These are phyloP conservation scores for Chloroceryle aenea DNA, from an alignment of 2,113 vertebrate species.

Conservation along the genomic window DNA sequence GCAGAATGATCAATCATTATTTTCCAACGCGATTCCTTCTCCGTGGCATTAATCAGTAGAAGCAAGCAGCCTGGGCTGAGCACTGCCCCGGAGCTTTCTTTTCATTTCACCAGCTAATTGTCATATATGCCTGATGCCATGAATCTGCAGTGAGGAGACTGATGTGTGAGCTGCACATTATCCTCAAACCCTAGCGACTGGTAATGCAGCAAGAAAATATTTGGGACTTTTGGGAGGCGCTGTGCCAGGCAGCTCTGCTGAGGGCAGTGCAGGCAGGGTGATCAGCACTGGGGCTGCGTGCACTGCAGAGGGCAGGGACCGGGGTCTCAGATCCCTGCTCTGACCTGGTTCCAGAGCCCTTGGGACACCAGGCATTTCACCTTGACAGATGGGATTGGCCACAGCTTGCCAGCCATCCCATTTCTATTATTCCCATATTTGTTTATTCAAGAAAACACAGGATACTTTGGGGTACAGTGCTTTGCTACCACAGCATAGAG, in stretches of 20 bases:
- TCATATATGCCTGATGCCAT: background rate
- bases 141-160: background rate
- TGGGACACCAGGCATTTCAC: background rate
- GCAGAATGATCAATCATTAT: conserved; percentile 19
- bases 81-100: background rate
- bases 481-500: background rate
- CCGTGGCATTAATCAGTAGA: background rate
- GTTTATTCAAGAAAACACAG: background rate
- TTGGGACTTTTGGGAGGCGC: background rate
- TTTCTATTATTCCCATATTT: background rate
- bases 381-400: background rate
- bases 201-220: background rate
- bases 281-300: background rate
- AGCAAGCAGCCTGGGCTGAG: background rate
- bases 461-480: background rate
- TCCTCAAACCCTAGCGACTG: background rate
- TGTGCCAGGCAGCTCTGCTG: background rate
- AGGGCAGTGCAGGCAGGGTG: background rate
- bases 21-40: conserved; percentile 1
- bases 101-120: background rate
- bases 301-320: background rate
- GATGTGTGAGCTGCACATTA: background rate
- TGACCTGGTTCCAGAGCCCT: background rate
- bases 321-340: background rate
- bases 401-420: background rate